Conservation (phyloP, 2,888 invertebrate species). For the Lymantria dispar region DNA sequence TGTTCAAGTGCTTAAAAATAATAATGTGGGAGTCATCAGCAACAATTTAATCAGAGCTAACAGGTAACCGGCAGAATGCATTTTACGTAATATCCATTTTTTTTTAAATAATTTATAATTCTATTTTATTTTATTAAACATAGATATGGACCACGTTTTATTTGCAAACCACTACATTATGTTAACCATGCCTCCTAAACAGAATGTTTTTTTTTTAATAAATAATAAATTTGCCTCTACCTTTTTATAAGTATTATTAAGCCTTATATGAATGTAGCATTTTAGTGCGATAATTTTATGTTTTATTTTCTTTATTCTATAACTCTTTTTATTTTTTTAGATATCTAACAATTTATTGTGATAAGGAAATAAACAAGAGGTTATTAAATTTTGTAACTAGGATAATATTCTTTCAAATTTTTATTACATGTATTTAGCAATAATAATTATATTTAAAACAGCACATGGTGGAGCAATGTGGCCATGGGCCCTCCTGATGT, state of each 20-base stretch:
- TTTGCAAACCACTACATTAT: no score
- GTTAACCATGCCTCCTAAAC: no score
- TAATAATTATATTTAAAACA: slow-evolving; percentile 42
- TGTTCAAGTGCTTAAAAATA: slow-evolving; percentile 58
- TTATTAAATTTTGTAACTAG: background rate
- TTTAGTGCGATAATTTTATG: no score
- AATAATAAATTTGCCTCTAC: no score
- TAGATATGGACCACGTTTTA: background rate
- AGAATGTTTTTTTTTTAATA: no score
- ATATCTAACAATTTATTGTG: slow-evolving; percentile 3
- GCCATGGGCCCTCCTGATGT: slow-evolving; percentile 99
- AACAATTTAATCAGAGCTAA: slow-evolving; percentile 49
- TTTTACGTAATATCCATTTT: slow-evolving; percentile 54
- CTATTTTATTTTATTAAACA: no score
- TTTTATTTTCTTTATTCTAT: no score
- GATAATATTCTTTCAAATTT: background rate
- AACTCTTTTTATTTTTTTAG: slow-evolving; percentile 1
- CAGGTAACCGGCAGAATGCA: slow-evolving; percentile 62
- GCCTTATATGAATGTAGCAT: no score
- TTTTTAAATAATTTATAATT: background rate
- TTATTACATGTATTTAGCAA: background rate
- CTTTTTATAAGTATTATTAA: no score
- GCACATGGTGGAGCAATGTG: slow-evolving; percentile 94
- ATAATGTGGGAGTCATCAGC: slow-evolving; percentile 53
- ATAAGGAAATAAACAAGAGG: slow-evolving; percentile 1